A percentile compares a stretch with the other conserved stretches of the same genome.
These are phyloP conservation scores for honey bee (Apis mellifera) DNA, from an alignment of 1,140 invertebrate genomes.

Conservation along the genomic window DNA sequence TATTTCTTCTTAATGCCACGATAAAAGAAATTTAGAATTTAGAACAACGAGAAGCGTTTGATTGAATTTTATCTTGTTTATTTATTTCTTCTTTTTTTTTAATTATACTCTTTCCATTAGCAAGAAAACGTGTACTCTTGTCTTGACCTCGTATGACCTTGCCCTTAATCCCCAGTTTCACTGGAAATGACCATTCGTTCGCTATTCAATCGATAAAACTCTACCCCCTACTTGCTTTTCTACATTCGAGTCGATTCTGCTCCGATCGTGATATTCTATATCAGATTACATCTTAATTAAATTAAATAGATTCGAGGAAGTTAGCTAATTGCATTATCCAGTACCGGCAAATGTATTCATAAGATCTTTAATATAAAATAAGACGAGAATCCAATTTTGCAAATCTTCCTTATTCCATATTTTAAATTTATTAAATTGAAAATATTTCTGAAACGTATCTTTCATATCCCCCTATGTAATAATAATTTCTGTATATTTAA, in stretches of 20 bases:
- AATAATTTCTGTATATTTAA: too few relatives aligned
- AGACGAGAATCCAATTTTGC: conserved; percentile 1
- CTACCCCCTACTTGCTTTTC: conserved; percentile 6
- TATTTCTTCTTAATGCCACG: too few relatives aligned
- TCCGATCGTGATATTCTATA: conserved; percentile 32
- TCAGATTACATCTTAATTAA: conserved; percentile 45
- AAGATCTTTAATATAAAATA: conserved; percentile 18
- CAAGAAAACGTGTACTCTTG: background rate
- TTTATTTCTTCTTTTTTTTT: background rate
- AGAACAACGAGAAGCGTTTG: too few relatives aligned
- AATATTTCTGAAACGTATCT: too few relatives aligned
- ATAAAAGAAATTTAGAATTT: too few relatives aligned
- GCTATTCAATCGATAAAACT: conserved; percentile 26
- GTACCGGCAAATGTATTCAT: conserved; percentile 18
- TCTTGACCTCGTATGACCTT: conserved; percentile 12
- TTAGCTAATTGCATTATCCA: conserved; percentile 34
- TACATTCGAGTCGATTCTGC: conserved; percentile 6
- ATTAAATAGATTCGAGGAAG: conserved; percentile 35
- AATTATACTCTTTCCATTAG: background rate
- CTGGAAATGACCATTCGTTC: conserved; percentile 29
- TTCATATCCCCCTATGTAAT: too few relatives aligned
- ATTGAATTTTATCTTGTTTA: too few relatives aligned
- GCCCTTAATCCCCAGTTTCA: conserved; percentile 30
- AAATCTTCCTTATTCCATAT: background rate
- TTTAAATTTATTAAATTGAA: too few relatives aligned